Percentiles rank a stretch among this genome's conserved stretches.
Conservation (phyloP, 2,797 vertebrate genomes). For the Lepus oiostolus region DNA sequence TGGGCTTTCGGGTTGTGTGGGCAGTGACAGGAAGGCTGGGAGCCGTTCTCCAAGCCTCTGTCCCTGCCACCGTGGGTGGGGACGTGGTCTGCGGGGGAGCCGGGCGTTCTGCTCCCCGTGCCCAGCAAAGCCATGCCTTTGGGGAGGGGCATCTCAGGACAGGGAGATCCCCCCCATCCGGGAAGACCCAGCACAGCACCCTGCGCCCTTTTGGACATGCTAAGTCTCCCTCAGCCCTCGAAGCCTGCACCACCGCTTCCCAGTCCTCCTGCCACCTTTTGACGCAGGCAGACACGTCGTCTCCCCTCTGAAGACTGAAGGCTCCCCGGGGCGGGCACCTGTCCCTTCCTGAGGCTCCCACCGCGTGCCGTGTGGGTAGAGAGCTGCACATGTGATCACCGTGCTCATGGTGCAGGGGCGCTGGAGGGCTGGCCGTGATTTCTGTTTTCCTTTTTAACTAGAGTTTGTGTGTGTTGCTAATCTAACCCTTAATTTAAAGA, state of each 20-base stretch:
- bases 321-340: fast-evolving
- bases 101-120: not conserved
- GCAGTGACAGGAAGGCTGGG: not conserved
- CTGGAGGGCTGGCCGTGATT: not conserved
- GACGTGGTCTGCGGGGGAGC: too few relatives aligned
- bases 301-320: not conserved
- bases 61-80: not conserved
- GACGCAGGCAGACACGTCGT: fast-evolving
- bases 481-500: constrained; percentile 46
- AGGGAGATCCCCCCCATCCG: not conserved
- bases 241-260: fast-evolving
- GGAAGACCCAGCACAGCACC: not conserved
- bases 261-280: not conserved
- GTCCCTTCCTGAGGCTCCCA: not conserved
- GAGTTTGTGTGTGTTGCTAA: constrained; percentile 5
- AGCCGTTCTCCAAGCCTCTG: not conserved
- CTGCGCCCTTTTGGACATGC: not conserved
- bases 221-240: too few relatives aligned
- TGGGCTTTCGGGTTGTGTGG: not conserved
- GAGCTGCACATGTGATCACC: fast-evolving
- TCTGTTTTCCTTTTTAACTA: not conserved
- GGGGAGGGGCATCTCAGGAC: not conserved
- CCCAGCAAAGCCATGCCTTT: not conserved
- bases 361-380: fast-evolving
- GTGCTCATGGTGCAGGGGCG: not conserved